Evolutionary conservation across 2,113 vertebrate genomes (phyloP), one percentile per base, ranked within the genome.

Genomic region (Chamaea fasciata): DNA sequence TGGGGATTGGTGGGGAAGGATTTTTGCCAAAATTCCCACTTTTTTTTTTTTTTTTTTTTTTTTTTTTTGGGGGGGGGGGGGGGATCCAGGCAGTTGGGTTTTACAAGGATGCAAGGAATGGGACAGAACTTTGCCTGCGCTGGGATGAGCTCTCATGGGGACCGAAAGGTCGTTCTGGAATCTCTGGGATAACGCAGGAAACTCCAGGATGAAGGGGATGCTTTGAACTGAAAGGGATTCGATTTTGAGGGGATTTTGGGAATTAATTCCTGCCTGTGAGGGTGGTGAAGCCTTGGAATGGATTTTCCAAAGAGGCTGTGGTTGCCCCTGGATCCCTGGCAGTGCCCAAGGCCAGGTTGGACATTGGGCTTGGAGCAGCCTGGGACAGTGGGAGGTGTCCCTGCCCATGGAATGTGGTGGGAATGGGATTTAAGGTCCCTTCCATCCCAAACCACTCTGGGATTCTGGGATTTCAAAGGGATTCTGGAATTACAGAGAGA

Each of bases 141-240:
- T 49, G 50, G 37, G 50, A 83, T 42, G 37, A 70, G 49, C 21
- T 74, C 11, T 39, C 11, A 0, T 14, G 8, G 42, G 59, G n/a
- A 47, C 4, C 6, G n/a, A 21, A 41, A 13, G 15, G 28, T n/a
- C 30, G 6, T 20, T 13, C 69, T 41, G 60, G 50, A 10, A 20
- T n/a, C 28, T 87, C 33, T 2, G 0, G 53, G 47, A 37, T 71
- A 42, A 22, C 44, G 14, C n/a, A 35, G 63, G 44, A 41, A 90
- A 35, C 21, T 23, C 68, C 56, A 52, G 42, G 19, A 28, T 13
- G 26, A 39, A 20, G 41, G n/a, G 23, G 9, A 28, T 7, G 33
- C 3, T 46, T 53, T 37, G 3, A 50, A 70, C 7, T 10, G 19
- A 3, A 5, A 60, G 24, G 31, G 24, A 33, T 33, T 4, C 0